Evolutionary conservation across 2,797 vertebrate genomes (phyloP).

Genomic region (Eurystomus glaucurus): DNA sequence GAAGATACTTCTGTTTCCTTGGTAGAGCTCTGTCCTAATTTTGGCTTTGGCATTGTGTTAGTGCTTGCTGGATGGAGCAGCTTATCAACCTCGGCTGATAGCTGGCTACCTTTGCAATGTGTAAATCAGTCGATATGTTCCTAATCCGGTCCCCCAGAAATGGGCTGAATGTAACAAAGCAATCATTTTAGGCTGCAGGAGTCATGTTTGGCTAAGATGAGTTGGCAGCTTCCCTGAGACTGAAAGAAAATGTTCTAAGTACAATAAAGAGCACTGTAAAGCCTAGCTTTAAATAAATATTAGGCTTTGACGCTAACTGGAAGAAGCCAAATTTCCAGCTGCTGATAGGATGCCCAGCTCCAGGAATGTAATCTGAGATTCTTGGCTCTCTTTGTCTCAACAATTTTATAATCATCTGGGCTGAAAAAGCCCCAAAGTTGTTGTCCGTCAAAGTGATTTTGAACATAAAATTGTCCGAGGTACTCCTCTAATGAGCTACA

Average conservation of each 20-base stretch:
- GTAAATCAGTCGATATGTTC: neutral
- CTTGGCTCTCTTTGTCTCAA: neutral
- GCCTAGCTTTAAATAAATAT: slow-evolving; percentile 30
- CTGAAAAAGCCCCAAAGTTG: neutral
- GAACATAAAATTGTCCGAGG: neutral
- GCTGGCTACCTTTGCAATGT: neutral
- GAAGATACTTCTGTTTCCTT: neutral
- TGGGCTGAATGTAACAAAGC: neutral
- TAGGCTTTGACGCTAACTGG: neutral
- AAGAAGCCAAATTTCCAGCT: slow-evolving; percentile 29
- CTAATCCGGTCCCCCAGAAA: neutral
- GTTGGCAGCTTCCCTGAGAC: slow-evolving; percentile 20
- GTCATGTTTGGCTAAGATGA: neutral
- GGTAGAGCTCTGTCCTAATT: neutral
- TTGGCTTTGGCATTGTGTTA: neutral
- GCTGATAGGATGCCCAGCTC: neutral
- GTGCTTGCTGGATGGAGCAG: neutral
- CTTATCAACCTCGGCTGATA: neutral
- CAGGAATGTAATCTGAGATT: slow-evolving; percentile 8
- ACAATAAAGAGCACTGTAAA: neutral
- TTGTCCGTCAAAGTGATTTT: neutral
- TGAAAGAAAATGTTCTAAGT: slow-evolving; percentile 26
- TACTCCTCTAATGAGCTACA: neutral
- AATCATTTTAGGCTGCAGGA: neutral
- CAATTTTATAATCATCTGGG: slow-evolving; percentile 1